phyloP scores from a whole-genome alignment of 2,797 vertebrate species.

The Danio albolineatus region DNA sequence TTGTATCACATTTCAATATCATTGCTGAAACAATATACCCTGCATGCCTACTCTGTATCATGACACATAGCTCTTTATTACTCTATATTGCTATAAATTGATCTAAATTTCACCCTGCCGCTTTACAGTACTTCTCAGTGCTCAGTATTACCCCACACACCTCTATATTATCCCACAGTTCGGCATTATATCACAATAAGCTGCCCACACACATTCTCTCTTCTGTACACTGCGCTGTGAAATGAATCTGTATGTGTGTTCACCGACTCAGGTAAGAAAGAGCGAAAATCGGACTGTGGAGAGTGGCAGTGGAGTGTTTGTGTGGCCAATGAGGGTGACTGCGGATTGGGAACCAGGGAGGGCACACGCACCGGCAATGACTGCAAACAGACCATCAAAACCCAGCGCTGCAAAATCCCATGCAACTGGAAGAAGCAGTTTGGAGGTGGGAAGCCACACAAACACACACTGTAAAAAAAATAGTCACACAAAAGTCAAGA shows the following conservation, averaged over 20 bases:
- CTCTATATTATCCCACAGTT: background rate
- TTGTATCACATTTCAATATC: no score
- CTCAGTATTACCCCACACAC: background rate
- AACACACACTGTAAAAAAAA: background rate
- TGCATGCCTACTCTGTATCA: background rate
- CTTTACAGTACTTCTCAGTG: background rate
- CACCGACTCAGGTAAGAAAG: conserved; percentile 86
- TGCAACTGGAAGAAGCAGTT: conserved; percentile 99
- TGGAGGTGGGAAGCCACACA: conserved; percentile 81
- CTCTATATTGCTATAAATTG: conserved; percentile 56
- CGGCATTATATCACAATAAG: background rate
- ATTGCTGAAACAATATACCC: no score
- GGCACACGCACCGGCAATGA: conserved; percentile 90
- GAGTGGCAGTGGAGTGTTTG: conserved; percentile 99
- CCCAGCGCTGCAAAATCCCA: conserved; percentile 97
- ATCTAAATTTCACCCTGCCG: background rate
- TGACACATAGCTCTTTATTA: background rate
- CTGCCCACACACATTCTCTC: background rate
- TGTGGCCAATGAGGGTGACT: conserved; percentile 91
- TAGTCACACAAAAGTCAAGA: no score
- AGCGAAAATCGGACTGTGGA: conserved; percentile 94
- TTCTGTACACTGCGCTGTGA: background rate
- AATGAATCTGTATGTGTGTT: conserved; percentile 25
- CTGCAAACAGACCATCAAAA: conserved; percentile 97
- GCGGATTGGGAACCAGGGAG: conserved; percentile 92